Base-by-base conservation (phyloP, 2,113 vertebrate species). In the Rana temporaria region DNA sequence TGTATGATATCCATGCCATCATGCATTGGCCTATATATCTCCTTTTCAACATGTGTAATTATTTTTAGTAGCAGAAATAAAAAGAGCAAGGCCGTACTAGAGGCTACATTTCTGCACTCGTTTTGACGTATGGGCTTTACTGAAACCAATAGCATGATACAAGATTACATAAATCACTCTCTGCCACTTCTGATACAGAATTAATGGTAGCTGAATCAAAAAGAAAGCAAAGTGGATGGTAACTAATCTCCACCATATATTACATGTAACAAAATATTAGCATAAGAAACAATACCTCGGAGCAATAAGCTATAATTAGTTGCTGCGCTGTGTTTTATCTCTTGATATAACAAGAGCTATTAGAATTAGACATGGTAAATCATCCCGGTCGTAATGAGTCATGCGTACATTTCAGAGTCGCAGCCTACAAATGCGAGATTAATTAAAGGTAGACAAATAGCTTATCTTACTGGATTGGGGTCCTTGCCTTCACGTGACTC, bases 291-390 rank as follows among this genome's bases (percentile, higher is more conserved):
- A 83, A 83, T 83, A 83, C 72, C 81, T 83, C 62, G 53, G 72
- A 83, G 72, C 81, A 55, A 68, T 83, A 38, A 57, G 72, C 81
- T 83, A 83, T 83, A 83, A 83, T 83, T 83, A 83, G 81, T 60
- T 60, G 32, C 70, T 11, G 55, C 26, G 19, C 64, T 82, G 30
- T 26, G 48, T 73, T 76, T 83, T 83, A 83, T 83, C 81, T 83
- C 71, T 69, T 76, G 70, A 75, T 83, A 68, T 83, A 83, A 83
- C 81, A 83, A 67, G 63, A 76, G 81, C 72, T 75, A 83, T 83
- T 83, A 83, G 52, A 83, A 83, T 76, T 83, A 74, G 81, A 75
- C 72, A 83, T 74, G 55, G 63, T 76, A 76, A 76, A 83, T 83
- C 81, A 83, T 83, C 34, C 53, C 15, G 71, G 52, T 66, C 34